Evolutionary conservation across 2,888 invertebrate genomes (phyloP).

Genomic region (Eremobia ochroleuca): DNA sequence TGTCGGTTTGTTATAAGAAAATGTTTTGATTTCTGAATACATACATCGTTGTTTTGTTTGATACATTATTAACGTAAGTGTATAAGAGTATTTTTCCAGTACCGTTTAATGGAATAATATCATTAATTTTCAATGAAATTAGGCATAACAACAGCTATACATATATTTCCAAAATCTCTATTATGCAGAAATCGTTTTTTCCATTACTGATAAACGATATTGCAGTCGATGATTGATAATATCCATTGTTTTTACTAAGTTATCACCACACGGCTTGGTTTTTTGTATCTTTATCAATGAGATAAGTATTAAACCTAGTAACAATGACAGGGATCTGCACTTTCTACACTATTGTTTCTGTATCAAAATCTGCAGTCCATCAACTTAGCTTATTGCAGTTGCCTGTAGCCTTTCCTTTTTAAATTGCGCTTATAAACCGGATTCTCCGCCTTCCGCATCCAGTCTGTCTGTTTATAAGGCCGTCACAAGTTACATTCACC

Average conservation of each 20-base stretch:
- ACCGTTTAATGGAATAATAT: neutral
- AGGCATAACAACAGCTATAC: neutral
- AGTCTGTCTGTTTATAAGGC: neutral
- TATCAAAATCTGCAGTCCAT: slow-evolving; percentile 5
- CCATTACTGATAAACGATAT: slow-evolving; percentile 3
- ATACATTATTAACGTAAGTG: slow-evolving; percentile 15
- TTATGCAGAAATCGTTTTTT: slow-evolving; percentile 20
- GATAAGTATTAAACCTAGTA: slow-evolving; percentile 4
- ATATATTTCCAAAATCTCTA: neutral
- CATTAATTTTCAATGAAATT: slow-evolving; percentile 8
- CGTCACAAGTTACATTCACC: too few species aligned
- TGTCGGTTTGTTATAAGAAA: neutral
- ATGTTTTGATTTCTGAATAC: slow-evolving; percentile 3
- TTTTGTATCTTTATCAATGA: slow-evolving; percentile 2
- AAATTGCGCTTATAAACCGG: neutral
- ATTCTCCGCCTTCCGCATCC: neutral
- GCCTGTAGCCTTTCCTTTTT: neutral
- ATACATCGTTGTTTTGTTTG: too few species aligned
- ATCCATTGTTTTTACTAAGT: neutral
- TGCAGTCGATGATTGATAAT: slow-evolving; percentile 21
- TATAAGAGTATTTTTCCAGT: slow-evolving; percentile 26
- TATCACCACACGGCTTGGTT: neutral
- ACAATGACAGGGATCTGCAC: slow-evolving; percentile 8
- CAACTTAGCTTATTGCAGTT: neutral
- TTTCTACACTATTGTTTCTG: neutral